Evolutionary conservation across 2,888 invertebrate species (phyloP), one percentile per base, ranked within the genome.

Genomic region (Harpagoxenus sublaevis): DNA sequence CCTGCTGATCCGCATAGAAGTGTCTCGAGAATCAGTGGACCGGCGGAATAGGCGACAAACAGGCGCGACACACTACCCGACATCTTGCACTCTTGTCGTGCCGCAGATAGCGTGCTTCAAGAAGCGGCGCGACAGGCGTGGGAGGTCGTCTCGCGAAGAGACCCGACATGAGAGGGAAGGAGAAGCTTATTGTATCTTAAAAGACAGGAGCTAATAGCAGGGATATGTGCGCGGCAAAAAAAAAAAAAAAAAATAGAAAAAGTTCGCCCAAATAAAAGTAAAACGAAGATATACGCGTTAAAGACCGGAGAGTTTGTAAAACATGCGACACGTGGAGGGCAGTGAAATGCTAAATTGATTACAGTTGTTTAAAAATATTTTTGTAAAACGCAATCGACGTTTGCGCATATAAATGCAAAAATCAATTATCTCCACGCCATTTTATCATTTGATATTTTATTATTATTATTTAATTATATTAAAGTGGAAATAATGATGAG

Each of bases 41-140:
- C 65, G 65, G 23, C 23, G 35, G 45, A 78, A 79, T 65, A 65
- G 89, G 89, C 89, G 89, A 89, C 89, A 79, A 62, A 77, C 86
- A 89, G 89, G 79, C 89, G 89, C 86, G 89, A 84, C 88, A 78
- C 53, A 66, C 60, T 83, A 71, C 60, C 70, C 51, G 35, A 82
- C 84, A 66, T 86, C 60, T 55, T 78, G 66, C 82, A 88, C 84
- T 83, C 77, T 75, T 86, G 86, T 83, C 71, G 15, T 51, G 79
- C 55, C 53, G 71, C 79, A 73, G 83, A 74, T 62, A 60, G 51
- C 62, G 53, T 74, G 73, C 74, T 78, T 85, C 62, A 63, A 85
- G 70, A 45, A 12, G 23, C 42, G 10, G 68, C 12, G 82, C 65
- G 57, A 73, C 81, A 82, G 15, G 8, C 65, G 39, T 65, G 51